Conservation (phyloP, 2,888 invertebrate species). For the Trisateles emortualis region DNA sequence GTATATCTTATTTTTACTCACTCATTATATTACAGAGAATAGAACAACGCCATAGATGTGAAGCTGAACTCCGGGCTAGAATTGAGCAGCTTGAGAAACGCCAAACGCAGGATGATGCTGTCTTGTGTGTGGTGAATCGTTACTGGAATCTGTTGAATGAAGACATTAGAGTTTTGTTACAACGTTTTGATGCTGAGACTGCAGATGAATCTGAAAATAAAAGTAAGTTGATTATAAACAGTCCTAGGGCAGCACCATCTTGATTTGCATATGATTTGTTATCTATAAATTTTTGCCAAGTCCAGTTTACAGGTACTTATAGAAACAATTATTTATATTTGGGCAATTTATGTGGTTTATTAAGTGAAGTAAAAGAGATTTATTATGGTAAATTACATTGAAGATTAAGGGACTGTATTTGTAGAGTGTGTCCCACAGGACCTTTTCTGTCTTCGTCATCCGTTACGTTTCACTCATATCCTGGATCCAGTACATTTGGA, state of each 20-base stretch:
- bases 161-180: slow-evolving; percentile 96
- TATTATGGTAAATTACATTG: too few relatives aligned
- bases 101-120: slow-evolving; percentile 98
- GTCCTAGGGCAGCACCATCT: background rate
- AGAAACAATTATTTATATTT: too few relatives aligned
- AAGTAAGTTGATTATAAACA: slow-evolving; percentile 87
- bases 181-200: slow-evolving; percentile 98
- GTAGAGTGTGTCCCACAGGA: too few relatives aligned
- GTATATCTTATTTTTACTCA: background rate
- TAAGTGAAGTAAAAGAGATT: too few relatives aligned
- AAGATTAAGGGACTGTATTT: too few relatives aligned
- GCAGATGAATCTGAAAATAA: slow-evolving; percentile 98
- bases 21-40: slow-evolving; percentile 88
- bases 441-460: too few relatives aligned
- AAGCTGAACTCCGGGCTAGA: slow-evolving; percentile 94
- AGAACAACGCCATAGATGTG: slow-evolving; percentile 96
- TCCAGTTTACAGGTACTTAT: too few relatives aligned
- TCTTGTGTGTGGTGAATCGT: slow-evolving; percentile 98
- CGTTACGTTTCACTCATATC: too few relatives aligned
- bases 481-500: too few relatives aligned
- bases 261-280: background rate
- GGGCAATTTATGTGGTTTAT: too few relatives aligned
- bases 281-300: too few relatives aligned
- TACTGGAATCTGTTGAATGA: slow-evolving; percentile 99
- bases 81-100: slow-evolving; percentile 98